phyloP scores from a whole-genome alignment of 2,113 vertebrate species.

The Daboia siamensis region DNA sequence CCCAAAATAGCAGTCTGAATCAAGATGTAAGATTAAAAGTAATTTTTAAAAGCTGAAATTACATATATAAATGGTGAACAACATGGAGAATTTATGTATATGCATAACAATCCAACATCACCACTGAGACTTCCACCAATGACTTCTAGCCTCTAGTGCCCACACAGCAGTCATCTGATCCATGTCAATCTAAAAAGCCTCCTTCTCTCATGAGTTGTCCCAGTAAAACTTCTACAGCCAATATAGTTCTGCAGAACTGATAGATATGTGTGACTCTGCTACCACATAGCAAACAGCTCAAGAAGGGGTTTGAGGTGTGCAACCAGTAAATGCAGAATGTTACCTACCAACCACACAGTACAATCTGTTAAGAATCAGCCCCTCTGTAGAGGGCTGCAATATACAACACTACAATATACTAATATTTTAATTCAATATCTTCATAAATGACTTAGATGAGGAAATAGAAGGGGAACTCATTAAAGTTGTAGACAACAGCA shows the following conservation, averaged over 20 bases:
- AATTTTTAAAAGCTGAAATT: neutral
- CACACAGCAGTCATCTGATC: neutral
- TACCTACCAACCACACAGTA: neutral
- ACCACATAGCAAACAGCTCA: neutral
- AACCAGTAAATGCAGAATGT: neutral
- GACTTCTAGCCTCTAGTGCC: neutral
- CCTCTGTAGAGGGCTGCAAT: neutral
- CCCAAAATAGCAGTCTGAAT: constrained; percentile 7
- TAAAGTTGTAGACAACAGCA: no score
- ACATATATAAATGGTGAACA: neutral
- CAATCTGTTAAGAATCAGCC: neutral
- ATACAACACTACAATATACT: neutral
- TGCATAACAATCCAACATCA: no score
- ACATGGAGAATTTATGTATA: neutral
- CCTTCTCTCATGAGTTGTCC: neutral
- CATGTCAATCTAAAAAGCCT: neutral
- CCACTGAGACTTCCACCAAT: neutral
- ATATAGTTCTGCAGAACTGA: neutral
- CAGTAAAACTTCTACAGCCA: neutral
- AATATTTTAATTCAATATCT: neutral
- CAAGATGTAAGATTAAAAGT: neutral
- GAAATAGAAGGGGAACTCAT: no score
- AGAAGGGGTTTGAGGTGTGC: neutral
- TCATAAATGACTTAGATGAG: no score
- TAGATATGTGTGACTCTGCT: neutral